A percentile compares a stretch with the other conserved stretches of the same genome.
Conservation (phyloP, 2,113 vertebrate genomes). For the Trachemys scripta region DNA sequence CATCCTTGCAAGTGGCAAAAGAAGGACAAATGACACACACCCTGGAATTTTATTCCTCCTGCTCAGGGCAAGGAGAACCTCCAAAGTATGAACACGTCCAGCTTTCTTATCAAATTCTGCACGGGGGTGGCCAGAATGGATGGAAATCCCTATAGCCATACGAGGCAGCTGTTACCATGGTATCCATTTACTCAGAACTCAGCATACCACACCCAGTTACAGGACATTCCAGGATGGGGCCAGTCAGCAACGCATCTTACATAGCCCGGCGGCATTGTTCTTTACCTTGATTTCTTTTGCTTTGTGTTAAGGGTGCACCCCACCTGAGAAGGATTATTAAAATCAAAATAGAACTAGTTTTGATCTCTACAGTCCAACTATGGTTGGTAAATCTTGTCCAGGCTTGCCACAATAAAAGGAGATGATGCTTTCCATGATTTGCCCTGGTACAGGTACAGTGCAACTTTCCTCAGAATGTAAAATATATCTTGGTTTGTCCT, state of each 20-base stretch:
- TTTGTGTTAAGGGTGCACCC: background rate
- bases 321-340: background rate
- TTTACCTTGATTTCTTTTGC: background rate
- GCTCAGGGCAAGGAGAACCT: background rate
- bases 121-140: background rate
- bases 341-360: background rate
- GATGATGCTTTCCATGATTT: accelerated
- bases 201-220: background rate
- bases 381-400: background rate
- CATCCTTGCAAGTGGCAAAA: constrained; percentile 3
- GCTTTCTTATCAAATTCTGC: background rate
- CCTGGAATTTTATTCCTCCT: background rate
- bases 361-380: background rate
- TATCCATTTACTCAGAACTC: background rate
- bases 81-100: background rate
- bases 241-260: background rate
- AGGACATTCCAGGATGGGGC: background rate
- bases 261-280: accelerated
- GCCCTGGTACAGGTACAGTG: background rate
- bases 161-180: background rate
- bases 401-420: accelerated
- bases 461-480: background rate
- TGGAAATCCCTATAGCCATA: background rate
- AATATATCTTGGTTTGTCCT: background rate
- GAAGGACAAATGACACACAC: background rate